A percentile compares a stretch with the other conserved stretches of the same genome.
Evolutionary conservation across 2,888 invertebrate species (phyloP).

Genomic region (Amphipyra tragopoginis): DNA sequence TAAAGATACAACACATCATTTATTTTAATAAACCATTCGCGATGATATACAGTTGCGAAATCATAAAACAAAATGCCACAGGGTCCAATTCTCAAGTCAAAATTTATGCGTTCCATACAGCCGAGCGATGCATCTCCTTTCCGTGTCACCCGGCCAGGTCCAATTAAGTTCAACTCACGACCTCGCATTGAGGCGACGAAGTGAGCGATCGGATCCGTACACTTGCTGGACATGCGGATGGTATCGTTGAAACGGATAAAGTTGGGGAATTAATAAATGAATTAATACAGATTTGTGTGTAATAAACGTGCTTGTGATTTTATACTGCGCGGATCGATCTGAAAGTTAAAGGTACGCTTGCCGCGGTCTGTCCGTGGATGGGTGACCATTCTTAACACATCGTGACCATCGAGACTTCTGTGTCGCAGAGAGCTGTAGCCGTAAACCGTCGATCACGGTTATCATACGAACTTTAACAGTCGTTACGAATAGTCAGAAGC

Average conservation of each 20-base stretch:
- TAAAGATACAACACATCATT: slow-evolving; percentile 46
- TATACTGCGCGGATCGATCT: no score
- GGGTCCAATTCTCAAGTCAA: slow-evolving; percentile 77
- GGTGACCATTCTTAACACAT: no score
- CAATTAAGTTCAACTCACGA: slow-evolving; percentile 90
- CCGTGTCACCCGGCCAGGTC: slow-evolving; percentile 87
- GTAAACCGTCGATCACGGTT: no score
- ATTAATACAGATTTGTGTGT: not conserved
- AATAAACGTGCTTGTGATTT: no score
- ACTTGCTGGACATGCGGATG: slow-evolving; percentile 7
- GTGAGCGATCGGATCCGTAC: slow-evolving; percentile 53
- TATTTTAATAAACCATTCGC: slow-evolving; percentile 57
- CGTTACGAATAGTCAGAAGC: no score
- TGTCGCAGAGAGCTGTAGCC: no score
- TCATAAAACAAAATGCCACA: slow-evolving; percentile 79
- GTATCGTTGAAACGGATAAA: slow-evolving; percentile 31
- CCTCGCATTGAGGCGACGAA: slow-evolving; percentile 74
- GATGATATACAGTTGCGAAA: slow-evolving; percentile 65
- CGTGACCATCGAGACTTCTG: no score
- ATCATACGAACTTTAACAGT: no score
- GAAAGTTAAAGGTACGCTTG: no score
- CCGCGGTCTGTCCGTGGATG: no score
- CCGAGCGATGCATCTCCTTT: slow-evolving; percentile 87
- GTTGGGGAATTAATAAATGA: not conserved
- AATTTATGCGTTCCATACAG: slow-evolving; percentile 87